Evolutionary conservation across 2,113 vertebrate species (phyloP).

Genomic region (Lasiurus cinereus): DNA sequence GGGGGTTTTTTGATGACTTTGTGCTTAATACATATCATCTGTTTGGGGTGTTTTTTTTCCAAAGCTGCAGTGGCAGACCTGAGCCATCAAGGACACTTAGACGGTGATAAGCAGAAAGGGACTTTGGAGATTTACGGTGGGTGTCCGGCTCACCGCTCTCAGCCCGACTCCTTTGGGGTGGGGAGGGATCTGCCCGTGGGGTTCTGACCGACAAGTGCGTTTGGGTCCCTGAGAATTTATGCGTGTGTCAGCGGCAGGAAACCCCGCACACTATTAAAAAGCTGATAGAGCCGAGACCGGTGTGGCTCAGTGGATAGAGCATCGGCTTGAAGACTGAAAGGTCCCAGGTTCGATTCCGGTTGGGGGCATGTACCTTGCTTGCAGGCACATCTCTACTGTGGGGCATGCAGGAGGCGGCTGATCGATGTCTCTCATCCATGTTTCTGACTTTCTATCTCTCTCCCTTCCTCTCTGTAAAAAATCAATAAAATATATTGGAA

Average conservation of each 20-base stretch:
- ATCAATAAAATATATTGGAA: not conserved
- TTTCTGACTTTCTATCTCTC: too few species aligned
- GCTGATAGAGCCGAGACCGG: not conserved
- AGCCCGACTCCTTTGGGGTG: slow-evolving; percentile 39
- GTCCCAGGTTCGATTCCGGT: too few species aligned
- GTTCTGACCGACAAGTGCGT: slow-evolving; percentile 74
- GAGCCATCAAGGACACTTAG: slow-evolving; percentile 58
- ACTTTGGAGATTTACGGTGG: slow-evolving; percentile 61
- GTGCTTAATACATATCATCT: slow-evolving; percentile 13
- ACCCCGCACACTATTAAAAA: slow-evolving; percentile 34
- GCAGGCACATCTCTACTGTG: too few species aligned
- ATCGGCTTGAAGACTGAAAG: too few species aligned
- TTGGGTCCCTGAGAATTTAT: slow-evolving; percentile 73
- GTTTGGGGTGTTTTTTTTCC: not conserved
- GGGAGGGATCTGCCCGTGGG: slow-evolving; percentile 30
- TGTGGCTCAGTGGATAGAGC: too few species aligned
- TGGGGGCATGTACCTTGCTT: too few species aligned
- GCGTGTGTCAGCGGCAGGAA: slow-evolving; percentile 21
- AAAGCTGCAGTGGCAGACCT: not conserved
- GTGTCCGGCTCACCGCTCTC: slow-evolving; percentile 28
- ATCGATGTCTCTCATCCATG: too few species aligned
- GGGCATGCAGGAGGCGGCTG: too few species aligned
- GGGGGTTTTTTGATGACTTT: not conserved
- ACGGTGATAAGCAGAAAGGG: slow-evolving; percentile 55
- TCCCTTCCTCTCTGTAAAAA: too few species aligned